A percentile compares a stretch with the other conserved stretches of the same genome.
These are phyloP conservation scores for Chelmon rostratus DNA, from an alignment of 2,797 vertebrate genomes.

Conservation along the genomic window DNA sequence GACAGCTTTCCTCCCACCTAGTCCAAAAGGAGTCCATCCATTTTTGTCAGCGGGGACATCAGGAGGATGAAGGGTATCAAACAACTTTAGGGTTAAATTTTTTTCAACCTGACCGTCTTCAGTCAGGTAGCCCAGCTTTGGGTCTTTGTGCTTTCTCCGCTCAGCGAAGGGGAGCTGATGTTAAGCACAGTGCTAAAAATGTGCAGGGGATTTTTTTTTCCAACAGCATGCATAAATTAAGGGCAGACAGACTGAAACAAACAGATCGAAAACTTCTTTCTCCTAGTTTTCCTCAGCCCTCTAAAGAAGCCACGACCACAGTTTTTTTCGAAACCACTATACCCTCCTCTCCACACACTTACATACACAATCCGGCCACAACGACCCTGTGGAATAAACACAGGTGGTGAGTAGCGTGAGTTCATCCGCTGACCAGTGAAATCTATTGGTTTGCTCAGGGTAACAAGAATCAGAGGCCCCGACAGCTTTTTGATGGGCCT, in stretches of 20 bases:
- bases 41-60: conserved; percentile 51
- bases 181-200: background rate
- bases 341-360: conserved; percentile 29
- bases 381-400: conserved; percentile 44
- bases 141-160: conserved; percentile 3
- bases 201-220: conserved; percentile 14
- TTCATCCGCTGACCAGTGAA: conserved; percentile 68
- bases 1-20: conserved; percentile 61
- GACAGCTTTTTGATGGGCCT: conserved; percentile 63
- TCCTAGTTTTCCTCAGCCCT: conserved; percentile 4
- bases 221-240: conserved; percentile 42
- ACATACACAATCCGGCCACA: conserved; percentile 33
- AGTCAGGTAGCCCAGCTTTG: too few relatives aligned
- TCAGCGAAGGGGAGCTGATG: conserved; percentile 5
- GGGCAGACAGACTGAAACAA: conserved; percentile 44
- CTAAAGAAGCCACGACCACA: background rate
- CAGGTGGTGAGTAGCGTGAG: conserved; percentile 54
- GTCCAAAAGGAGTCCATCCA: conserved; percentile 62
- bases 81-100: conserved; percentile 58
- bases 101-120: conserved; percentile 61
- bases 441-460: conserved; percentile 27
- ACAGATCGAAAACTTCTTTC: conserved; percentile 3
- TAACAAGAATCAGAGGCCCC: conserved; percentile 60
- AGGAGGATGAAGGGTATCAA: conserved; percentile 35
- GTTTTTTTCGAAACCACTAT: conserved; percentile 9